Percentiles rank a stretch among this genome's conserved stretches.
These are phyloP conservation scores for Steatocranus sp. DNA, from an alignment of 2,797 vertebrate genomes.

Conservation along the genomic window DNA sequence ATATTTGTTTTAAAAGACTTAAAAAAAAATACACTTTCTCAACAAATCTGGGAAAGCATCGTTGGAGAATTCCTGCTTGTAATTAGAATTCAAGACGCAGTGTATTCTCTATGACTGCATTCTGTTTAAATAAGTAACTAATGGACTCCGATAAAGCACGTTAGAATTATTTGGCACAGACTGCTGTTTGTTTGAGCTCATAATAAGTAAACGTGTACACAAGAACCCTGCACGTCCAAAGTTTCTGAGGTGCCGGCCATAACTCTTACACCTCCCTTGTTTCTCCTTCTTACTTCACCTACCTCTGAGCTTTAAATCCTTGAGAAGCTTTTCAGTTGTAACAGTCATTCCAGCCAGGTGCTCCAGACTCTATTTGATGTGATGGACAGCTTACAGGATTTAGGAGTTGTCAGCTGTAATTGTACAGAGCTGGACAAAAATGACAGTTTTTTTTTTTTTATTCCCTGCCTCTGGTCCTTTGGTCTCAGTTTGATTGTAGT, in stretches of 20 bases:
- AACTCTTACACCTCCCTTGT: background rate
- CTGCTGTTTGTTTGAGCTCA: background rate
- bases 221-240: background rate
- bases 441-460: background rate
- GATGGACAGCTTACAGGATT: slow-evolving; percentile 45
- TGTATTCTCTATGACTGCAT: slow-evolving; percentile 27
- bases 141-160: slow-evolving; percentile 47
- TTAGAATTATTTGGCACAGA: background rate
- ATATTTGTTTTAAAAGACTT: slow-evolving; percentile 45
- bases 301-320: slow-evolving; percentile 23
- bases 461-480: background rate
- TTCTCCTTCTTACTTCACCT: background rate
- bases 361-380: slow-evolving; percentile 35
- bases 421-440: slow-evolving; percentile 44
- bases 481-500: slow-evolving; percentile 26
- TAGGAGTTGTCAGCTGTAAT: slow-evolving; percentile 40
- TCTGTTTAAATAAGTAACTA: slow-evolving; percentile 34
- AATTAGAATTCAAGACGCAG: slow-evolving; percentile 44
- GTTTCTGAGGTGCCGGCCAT: background rate
- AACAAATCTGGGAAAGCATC: slow-evolving; percentile 14
- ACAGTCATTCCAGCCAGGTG: slow-evolving; percentile 24
- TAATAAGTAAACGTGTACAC: background rate
- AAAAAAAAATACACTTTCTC: slow-evolving; percentile 12
- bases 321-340: slow-evolving; percentile 31
- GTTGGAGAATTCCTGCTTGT: background rate